Evolutionary conservation across 1,140 invertebrate species (phyloP), one percentile per base, ranked within the genome.

Genomic region (Drosophila albomicans): DNA sequence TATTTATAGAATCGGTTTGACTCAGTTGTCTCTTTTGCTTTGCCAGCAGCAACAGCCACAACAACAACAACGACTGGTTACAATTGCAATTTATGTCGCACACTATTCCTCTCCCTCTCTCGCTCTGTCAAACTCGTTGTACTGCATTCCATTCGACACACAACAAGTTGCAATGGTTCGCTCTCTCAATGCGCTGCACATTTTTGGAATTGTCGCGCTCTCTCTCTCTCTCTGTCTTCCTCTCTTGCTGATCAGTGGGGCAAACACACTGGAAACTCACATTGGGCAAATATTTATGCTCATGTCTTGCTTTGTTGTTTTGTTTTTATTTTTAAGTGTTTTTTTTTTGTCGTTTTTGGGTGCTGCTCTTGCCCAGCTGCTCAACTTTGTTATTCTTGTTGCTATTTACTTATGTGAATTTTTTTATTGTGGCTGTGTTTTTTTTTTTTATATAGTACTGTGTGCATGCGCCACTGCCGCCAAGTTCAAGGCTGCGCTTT

Each of bases 401-500:
- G 38, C 51, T 87, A 56, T 87, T 87, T 82, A 61, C 38, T 68
- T 86, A 56, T 78, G 56, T 78, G 73, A 65, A 76, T 84, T 85
- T 81, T 81, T 70, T 67, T 45, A 65, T 63, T 65, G 51, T 46
- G 62, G 35, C 63, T 66, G 43, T 57, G 43, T 48, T 63, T 61
- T 70, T 59, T 30, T 68, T n/a, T 46, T 46, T 30, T 38, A n/a
- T 35, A 43, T 38, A 25, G 28, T 54, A 56, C 67, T 43, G n/a
- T 43, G 45, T 41, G 48, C 62, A 59, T 65, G 52, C 69, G 52
- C 30, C 51, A 58, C 38, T 51, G 43, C 63, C 56, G 56, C 51
- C 79, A 88, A 87, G 82, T 87, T 87, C 82, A 87, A 87, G 82
- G 82, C 84, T 87, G 70, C 46, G 84, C 84, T 75, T 75, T 75